A percentile compares a stretch with the other conserved stretches of the same genome.
phyloP scores from a whole-genome alignment of 2,888 invertebrate species.

The Lucinisca nassula region DNA sequence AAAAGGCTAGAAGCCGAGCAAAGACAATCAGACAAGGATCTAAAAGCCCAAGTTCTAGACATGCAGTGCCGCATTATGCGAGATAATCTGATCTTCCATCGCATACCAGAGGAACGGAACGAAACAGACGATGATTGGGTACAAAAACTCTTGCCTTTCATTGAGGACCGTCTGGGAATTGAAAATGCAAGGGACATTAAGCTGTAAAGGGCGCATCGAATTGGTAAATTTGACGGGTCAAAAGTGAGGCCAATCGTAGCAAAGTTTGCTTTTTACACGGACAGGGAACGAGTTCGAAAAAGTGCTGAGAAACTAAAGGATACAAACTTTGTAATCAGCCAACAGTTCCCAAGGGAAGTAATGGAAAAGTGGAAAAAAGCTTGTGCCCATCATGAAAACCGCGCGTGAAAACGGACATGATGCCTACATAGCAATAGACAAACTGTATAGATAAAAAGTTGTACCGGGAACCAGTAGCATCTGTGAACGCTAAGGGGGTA shows the following conservation, averaged over 20 bases:
- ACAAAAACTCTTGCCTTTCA: background rate
- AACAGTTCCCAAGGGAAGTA: background rate
- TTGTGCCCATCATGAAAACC: conserved; percentile 7
- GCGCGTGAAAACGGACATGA: background rate
- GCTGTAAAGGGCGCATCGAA: background rate
- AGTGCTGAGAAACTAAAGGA: background rate
- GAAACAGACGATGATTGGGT: background rate
- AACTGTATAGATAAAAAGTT: conserved; percentile 24
- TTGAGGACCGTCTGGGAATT: background rate
- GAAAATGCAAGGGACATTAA: background rate
- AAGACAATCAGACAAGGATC: too few species aligned
- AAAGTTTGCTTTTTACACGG: background rate
- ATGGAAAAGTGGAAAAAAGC: background rate
- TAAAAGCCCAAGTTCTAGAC: background rate
- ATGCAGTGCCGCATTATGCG: conserved; percentile 16
- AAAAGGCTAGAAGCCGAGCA: too few species aligned
- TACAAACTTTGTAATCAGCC: background rate
- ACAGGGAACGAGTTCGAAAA: background rate
- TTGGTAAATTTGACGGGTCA: background rate
- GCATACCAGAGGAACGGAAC: background rate
- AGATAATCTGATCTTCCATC: conserved; percentile 11
- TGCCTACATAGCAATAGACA: conserved; percentile 4
- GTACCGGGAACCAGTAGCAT: too few species aligned
- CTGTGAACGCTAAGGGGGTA: too few species aligned
- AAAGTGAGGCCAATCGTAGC: background rate